Conservation (phyloP, 2,888 invertebrate species). For the Yponomeuta malinellus region DNA sequence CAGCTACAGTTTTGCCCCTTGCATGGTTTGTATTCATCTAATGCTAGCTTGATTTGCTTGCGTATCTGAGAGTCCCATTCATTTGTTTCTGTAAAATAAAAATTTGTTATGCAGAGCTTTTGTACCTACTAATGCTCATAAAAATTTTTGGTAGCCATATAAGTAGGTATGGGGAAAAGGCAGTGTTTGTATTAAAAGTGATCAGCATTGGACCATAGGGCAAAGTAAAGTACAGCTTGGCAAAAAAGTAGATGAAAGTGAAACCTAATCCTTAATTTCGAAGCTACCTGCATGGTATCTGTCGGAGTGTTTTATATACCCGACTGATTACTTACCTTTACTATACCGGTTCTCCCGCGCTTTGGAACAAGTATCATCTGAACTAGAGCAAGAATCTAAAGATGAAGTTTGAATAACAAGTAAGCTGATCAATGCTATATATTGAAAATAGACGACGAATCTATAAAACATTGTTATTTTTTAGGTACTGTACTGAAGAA, state of each 20-base stretch:
- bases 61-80: conserved; percentile 53
- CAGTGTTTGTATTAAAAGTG: no score
- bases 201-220: no score
- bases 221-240: no score
- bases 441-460: background rate
- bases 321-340: conserved; percentile 5
- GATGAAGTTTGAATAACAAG: background rate
- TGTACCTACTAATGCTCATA: background rate
- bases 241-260: no score
- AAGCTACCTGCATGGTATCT: no score
- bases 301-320: background rate
- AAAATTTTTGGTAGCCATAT: no score
- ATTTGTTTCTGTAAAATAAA: conserved; percentile 60
- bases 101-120: background rate
- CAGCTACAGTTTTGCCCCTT: conserved; percentile 77
- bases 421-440: background rate
- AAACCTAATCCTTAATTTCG: no score
- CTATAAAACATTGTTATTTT: no score
- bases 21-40: conserved; percentile 73
- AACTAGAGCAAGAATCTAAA: conserved; percentile 6
- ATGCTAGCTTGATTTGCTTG: conserved; percentile 65
- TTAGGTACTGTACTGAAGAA: no score
- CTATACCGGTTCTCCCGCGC: conserved; percentile 1
- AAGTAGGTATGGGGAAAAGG: no score
- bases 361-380: background rate